phyloP scores from a whole-genome alignment of 2,888 invertebrate genomes.

The Lagria hirta region DNA sequence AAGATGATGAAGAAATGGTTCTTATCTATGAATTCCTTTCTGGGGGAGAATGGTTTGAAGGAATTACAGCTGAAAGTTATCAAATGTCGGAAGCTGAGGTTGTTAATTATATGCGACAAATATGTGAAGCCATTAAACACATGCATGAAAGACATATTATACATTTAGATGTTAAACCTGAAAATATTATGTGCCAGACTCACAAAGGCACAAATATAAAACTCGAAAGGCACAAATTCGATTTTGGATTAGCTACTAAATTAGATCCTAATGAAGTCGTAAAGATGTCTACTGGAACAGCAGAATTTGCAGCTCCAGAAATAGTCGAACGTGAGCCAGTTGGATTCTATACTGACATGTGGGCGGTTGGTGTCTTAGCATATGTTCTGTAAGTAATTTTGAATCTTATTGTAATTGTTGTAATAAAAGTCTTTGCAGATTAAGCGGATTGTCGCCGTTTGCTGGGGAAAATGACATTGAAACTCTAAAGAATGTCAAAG shows the following conservation, averaged over 20 bases:
- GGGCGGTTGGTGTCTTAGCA: constrained; percentile 98
- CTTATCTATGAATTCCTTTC: constrained; percentile 98
- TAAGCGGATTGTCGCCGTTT: constrained; percentile 98
- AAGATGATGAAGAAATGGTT: constrained; percentile 99
- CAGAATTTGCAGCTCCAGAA: constrained; percentile 99
- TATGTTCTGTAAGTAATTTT: constrained; percentile 86
- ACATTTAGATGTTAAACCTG: constrained; percentile 95
- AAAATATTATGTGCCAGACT: constrained; percentile 99
- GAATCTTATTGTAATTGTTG: constrained; percentile 12
- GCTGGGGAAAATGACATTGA: constrained; percentile 98
- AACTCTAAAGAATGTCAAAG: constrained; percentile 96
- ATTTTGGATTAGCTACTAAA: constrained; percentile 98
- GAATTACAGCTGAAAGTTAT: constrained; percentile 97
- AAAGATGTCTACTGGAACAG: constrained; percentile 98
- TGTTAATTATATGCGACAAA: constrained; percentile 98
- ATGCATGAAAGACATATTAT: constrained; percentile 99
- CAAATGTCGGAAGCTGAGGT: constrained; percentile 99
- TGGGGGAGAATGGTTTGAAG: constrained; percentile 98
- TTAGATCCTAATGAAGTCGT: constrained; percentile 98
- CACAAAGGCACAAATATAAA: constrained; percentile 94
- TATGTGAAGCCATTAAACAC: constrained; percentile 95
- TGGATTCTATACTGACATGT: constrained; percentile 99
- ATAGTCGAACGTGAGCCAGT: constrained; percentile 98
- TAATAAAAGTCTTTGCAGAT: constrained; percentile 59
- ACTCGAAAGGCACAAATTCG: too few relatives aligned